phyloP scores from a whole-genome alignment of 2,113 vertebrate species.

The Halichoerus grypus region DNA sequence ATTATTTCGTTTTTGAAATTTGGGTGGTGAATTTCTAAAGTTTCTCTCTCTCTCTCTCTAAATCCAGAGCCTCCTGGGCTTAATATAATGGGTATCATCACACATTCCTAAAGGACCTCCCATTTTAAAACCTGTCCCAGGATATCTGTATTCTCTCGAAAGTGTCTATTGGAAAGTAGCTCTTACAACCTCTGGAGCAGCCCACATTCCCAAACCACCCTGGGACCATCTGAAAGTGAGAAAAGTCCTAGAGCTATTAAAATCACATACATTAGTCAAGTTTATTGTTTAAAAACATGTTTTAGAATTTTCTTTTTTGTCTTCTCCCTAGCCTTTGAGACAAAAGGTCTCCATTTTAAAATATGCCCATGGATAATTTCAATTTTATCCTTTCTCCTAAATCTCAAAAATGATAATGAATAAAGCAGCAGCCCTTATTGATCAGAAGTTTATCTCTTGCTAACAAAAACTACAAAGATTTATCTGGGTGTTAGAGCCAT shows the following conservation, averaged over 20 bases:
- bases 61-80: not conserved
- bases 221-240: not conserved
- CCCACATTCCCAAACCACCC: not conserved
- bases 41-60: not conserved
- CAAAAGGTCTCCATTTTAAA: not conserved
- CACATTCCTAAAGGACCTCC: not conserved
- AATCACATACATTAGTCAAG: not conserved
- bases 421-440: not conserved
- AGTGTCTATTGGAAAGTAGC: not conserved
- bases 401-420: conserved; percentile 22
- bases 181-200: not conserved
- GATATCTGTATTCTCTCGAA: not conserved
- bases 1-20: not conserved
- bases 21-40: not conserved
- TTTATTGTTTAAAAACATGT: not conserved
- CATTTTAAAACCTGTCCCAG: not conserved
- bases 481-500: not conserved
- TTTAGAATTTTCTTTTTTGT: conserved; percentile 9
- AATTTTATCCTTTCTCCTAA: conserved; percentile 42
- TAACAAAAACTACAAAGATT: conserved; percentile 1
- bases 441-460: conserved; percentile 34
- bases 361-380: conserved; percentile 16
- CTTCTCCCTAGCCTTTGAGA: not conserved
- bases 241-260: not conserved
- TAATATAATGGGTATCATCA: not conserved